Conservation (phyloP, 2,888 invertebrate species). For the Exephanes ischioxanthus region DNA sequence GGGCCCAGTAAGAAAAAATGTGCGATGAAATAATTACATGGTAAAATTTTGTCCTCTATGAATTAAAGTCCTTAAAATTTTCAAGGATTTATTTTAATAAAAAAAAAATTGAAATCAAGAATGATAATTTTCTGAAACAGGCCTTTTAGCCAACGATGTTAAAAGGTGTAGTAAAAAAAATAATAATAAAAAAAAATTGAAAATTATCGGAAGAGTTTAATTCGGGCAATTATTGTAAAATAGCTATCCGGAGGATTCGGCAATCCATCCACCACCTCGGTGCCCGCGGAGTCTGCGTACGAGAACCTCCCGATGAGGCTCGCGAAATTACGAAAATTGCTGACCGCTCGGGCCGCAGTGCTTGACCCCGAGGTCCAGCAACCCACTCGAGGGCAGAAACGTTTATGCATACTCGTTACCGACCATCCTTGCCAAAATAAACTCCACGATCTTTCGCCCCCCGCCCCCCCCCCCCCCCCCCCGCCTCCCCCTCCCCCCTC, state of each 20-base stretch:
- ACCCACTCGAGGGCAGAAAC: conserved; percentile 18
- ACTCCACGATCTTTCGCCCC: background rate
- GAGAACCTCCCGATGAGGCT: conserved; percentile 34
- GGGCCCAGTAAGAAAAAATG: no score
- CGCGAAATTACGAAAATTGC: conserved; percentile 79
- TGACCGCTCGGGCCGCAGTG: conserved; percentile 68
- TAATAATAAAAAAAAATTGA: background rate
- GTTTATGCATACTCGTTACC: conserved; percentile 35
- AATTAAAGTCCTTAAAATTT: no score
- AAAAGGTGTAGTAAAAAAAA: background rate
- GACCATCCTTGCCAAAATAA: conserved; percentile 26
- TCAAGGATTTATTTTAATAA: no score
- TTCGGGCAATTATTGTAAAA: conserved; percentile 14
- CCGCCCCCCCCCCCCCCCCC: background rate
- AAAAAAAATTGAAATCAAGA: no score
- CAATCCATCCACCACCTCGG: background rate
- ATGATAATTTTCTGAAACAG: no score
- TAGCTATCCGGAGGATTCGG: background rate
- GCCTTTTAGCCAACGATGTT: no score
- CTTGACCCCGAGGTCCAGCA: conserved; percentile 72
- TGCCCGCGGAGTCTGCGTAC: background rate
- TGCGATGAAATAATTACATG: no score
- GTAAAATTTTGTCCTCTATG: no score
- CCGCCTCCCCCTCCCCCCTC: no score
- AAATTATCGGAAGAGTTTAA: background rate